phyloP scores from a whole-genome alignment of 1,140 invertebrate species.

The Thrips palmi region DNA sequence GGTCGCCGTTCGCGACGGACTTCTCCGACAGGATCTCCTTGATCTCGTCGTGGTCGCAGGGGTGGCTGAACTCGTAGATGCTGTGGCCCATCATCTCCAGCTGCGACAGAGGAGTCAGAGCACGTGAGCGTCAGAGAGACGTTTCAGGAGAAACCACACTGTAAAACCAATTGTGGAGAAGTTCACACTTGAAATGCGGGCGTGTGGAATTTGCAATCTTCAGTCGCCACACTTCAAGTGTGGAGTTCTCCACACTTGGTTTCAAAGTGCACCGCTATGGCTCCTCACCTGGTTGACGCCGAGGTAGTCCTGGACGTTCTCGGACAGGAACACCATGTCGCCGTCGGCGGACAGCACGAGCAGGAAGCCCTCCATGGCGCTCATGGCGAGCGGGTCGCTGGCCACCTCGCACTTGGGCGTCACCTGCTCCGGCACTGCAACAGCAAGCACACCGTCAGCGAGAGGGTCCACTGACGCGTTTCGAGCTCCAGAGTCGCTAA shows the following conservation, averaged over 20 bases:
- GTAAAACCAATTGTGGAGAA: too few species aligned
- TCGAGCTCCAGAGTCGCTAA: too few species aligned
- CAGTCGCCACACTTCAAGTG: too few species aligned
- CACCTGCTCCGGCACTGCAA: constrained; percentile 26
- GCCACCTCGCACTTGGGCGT: constrained; percentile 22
- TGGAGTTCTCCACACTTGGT: too few species aligned
- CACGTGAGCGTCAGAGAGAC: neutral
- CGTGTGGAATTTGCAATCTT: too few species aligned
- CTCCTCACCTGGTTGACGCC: constrained; percentile 72
- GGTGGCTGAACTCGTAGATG: constrained; percentile 84
- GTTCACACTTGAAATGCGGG: too few species aligned
- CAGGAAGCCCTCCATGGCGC: constrained; percentile 77
- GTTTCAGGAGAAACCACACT: too few species aligned
- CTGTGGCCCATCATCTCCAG: constrained; percentile 87
- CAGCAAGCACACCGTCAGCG: too few species aligned
- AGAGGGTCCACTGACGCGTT: too few species aligned
- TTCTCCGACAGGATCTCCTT: constrained; percentile 52
- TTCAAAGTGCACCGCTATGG: too few species aligned
- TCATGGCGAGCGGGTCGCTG: constrained; percentile 41
- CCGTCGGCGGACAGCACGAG: constrained; percentile 70
- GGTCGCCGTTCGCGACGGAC: constrained; percentile 23
- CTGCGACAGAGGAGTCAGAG: constrained; percentile 37
- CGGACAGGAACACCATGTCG: constrained; percentile 78
- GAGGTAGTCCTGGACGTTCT: constrained; percentile 75
- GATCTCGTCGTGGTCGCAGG: constrained; percentile 86